A percentile compares a stretch with the other conserved stretches of the same genome.
These are phyloP conservation scores for Cryptocephalus primarius DNA, from an alignment of 2,888 invertebrate genomes.

Conservation along the genomic window DNA sequence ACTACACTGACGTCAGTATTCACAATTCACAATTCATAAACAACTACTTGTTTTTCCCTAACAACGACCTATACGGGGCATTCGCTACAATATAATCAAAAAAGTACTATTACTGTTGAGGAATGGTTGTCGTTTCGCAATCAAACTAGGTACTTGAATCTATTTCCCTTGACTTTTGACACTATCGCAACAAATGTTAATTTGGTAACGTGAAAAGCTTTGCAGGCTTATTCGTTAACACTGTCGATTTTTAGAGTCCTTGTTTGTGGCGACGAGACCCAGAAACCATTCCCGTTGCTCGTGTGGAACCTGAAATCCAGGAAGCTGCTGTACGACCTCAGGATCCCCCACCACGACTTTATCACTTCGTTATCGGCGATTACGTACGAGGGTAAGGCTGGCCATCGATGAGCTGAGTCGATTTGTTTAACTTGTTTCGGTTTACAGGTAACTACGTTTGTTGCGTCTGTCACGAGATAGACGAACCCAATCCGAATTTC, in stretches of 20 bases:
- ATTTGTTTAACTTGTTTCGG: not conserved
- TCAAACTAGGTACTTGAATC: no score
- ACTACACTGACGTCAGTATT: no score
- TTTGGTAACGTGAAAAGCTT: no score
- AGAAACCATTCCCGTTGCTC: conserved; percentile 80
- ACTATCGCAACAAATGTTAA: no score
- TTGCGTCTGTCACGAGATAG: conserved; percentile 57
- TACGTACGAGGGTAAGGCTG: conserved; percentile 59
- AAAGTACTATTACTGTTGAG: no score
- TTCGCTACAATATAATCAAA: no score
- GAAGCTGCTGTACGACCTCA: conserved; percentile 74
- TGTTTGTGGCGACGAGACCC: conserved; percentile 86
- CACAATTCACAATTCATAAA: no score
- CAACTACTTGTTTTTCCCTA: no score
- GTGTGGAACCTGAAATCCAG: conserved; percentile 81
- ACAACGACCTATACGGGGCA: no score
- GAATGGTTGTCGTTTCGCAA: no score
- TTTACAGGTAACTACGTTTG: conserved; percentile 56
- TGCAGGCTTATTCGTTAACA: no score
- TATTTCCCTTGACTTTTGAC: no score
- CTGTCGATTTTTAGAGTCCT: conserved; percentile 48
- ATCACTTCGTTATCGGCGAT: conserved; percentile 74
- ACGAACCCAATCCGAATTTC: conserved; percentile 76
- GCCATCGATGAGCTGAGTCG: not conserved
- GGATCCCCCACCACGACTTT: conserved; percentile 84